Evolutionary conservation across 2,113 vertebrate genomes (phyloP).

Genomic region (Mustela nigripes): DNA sequence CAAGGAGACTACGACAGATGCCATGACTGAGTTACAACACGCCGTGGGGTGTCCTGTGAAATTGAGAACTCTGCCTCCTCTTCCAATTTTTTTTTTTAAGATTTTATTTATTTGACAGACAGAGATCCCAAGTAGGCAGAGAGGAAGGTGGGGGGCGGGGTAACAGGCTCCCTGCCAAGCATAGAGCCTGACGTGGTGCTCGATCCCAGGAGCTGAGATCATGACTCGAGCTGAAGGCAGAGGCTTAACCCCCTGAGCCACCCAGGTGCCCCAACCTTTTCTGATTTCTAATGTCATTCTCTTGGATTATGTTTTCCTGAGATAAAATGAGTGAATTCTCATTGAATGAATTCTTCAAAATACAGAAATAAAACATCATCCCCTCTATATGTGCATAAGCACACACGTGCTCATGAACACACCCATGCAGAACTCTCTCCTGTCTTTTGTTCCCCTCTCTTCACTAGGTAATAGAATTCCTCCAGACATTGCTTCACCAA

Average conservation of each 20-base stretch:
- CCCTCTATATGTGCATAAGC: neutral
- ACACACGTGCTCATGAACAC: neutral
- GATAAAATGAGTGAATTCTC: neutral
- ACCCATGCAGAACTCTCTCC: neutral
- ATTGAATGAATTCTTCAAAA: slow-evolving; percentile 8
- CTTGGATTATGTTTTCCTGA: slow-evolving; percentile 7
- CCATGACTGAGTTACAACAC: neutral
- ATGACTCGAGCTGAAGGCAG: too few species aligned
- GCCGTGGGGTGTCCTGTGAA: neutral
- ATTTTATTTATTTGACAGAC: too few species aligned
- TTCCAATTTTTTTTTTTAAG: neutral
- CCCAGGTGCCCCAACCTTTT: too few species aligned
- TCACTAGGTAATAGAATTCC: neutral
- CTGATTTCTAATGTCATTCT: neutral
- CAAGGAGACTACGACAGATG: neutral
- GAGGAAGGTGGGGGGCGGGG: too few species aligned
- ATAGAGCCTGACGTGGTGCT: too few species aligned
- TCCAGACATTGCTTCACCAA: neutral
- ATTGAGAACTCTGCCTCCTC: neutral
- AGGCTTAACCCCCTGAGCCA: too few species aligned
- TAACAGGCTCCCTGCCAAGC: too few species aligned
- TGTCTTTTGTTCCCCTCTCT: neutral
- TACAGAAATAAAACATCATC: neutral
- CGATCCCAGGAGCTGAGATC: too few species aligned
- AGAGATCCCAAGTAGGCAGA: too few species aligned